Percentiles rank a stretch among this genome's conserved stretches.
Evolutionary conservation across 2,797 vertebrate species (phyloP).

Genomic region (Chelidonichthys spinosus): DNA sequence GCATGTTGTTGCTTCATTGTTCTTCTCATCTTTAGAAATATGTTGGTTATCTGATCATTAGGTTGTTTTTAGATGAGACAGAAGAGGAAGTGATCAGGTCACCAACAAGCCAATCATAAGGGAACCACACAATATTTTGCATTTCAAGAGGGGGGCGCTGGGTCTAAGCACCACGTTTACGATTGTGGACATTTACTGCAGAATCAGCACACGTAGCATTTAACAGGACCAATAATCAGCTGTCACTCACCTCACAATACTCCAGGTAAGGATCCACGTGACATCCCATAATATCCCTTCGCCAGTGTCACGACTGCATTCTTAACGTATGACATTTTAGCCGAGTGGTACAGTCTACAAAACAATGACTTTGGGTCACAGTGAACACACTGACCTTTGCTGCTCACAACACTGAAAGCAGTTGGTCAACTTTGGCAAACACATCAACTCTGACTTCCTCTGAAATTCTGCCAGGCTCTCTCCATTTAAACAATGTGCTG

Average conservation of each 20-base stretch:
- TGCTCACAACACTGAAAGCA: not conserved
- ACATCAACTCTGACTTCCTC: not conserved
- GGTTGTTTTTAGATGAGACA: not conserved
- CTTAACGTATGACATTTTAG: not conserved
- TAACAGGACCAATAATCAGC: too few relatives aligned
- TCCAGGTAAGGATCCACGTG: not conserved
- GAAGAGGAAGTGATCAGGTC: too few relatives aligned
- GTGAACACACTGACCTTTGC: not conserved
- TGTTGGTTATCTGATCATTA: not conserved
- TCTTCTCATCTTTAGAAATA: not conserved
- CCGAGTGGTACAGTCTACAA: not conserved
- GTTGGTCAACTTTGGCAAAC: constrained; percentile 2
- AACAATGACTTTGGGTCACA: not conserved
- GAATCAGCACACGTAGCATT: too few relatives aligned
- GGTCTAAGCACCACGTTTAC: too few relatives aligned
- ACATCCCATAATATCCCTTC: not conserved
- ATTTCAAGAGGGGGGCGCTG: too few relatives aligned
- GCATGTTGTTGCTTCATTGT: not conserved
- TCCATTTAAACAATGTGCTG: not conserved
- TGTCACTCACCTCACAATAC: too few relatives aligned
- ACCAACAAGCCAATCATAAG: too few relatives aligned
- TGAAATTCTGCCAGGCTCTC: not conserved
- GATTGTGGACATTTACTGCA: too few relatives aligned
- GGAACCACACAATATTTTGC: too few relatives aligned
- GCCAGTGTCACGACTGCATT: not conserved